A percentile compares a stretch with the other conserved stretches of the same genome.
Conservation (phyloP, 2,888 invertebrate genomes). For the Agonopterix subpropinquella region DNA sequence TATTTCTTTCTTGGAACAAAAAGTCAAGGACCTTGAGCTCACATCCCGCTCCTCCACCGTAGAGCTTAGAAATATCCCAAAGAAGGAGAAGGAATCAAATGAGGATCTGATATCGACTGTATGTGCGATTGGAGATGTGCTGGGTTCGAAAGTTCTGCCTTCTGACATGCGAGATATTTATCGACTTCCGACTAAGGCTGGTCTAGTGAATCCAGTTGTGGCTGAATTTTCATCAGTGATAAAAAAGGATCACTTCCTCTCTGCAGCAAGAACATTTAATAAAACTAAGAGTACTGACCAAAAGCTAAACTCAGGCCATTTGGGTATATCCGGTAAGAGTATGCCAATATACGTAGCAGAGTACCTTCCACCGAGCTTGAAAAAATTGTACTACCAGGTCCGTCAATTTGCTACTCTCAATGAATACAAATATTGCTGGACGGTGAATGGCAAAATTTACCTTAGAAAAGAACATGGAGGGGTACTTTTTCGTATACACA, state of each 20-base stretch:
- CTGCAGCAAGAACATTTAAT: not conserved
- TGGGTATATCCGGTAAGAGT: not conserved
- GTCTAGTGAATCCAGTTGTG: not conserved
- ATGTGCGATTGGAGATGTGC: not conserved
- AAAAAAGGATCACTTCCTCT: not conserved
- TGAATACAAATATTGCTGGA: not conserved
- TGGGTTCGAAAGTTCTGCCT: not conserved
- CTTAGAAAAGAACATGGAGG: not conserved
- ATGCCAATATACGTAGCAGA: not conserved
- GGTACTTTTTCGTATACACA: not conserved
- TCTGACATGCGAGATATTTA: not conserved
- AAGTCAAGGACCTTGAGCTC: not conserved
- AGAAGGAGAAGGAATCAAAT: not conserved
- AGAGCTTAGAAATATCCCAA: not conserved
- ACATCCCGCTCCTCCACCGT: not conserved
- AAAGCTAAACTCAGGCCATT: not conserved
- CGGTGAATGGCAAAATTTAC: not conserved
- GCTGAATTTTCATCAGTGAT: not conserved
- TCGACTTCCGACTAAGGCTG: not conserved
- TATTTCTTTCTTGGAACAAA: not conserved
- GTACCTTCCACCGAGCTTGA: not conserved
- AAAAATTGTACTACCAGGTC: not conserved
- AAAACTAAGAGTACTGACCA: not conserved
- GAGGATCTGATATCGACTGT: not conserved
- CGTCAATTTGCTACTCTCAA: not conserved